These are phyloP conservation scores for Felis chaus DNA, from an alignment of 2,113 vertebrate genomes.

Conservation along the genomic window DNA sequence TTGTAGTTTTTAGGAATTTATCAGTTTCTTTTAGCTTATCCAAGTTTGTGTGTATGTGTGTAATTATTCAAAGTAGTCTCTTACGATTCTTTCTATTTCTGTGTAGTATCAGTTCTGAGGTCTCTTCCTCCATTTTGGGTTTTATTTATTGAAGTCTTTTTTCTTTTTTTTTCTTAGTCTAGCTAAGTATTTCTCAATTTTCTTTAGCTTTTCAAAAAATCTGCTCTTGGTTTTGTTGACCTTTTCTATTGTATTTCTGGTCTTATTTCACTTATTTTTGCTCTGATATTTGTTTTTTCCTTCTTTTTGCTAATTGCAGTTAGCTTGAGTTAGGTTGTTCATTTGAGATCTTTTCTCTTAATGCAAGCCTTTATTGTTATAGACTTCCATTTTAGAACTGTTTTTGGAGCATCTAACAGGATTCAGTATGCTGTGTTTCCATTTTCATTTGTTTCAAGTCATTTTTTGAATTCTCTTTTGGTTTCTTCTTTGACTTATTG, in stretches of 20 bases:
- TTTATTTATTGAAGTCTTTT: background rate
- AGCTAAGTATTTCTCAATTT: background rate
- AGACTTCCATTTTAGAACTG: background rate
- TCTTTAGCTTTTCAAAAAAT: background rate
- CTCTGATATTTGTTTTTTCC: background rate
- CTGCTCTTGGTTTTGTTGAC: background rate
- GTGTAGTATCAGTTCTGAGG: background rate
- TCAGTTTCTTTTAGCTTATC: background rate
- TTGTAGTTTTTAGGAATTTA: background rate
- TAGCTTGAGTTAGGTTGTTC: background rate
- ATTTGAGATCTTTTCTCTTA: background rate
- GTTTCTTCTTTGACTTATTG: background rate
- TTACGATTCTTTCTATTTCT: background rate
- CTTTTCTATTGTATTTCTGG: background rate
- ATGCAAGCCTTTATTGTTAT: background rate
- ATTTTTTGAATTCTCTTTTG: background rate
- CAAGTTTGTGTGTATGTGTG: background rate
- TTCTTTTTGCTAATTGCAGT: background rate
- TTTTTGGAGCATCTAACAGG: background rate
- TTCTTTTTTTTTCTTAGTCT: background rate
- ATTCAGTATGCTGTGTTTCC: background rate
- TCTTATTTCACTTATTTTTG: background rate
- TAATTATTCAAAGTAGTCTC: background rate
- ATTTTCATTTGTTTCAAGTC: background rate
- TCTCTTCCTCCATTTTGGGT: background rate